Conservation (phyloP, 2,888 invertebrate species). For the Flexamia atlantica region DNA sequence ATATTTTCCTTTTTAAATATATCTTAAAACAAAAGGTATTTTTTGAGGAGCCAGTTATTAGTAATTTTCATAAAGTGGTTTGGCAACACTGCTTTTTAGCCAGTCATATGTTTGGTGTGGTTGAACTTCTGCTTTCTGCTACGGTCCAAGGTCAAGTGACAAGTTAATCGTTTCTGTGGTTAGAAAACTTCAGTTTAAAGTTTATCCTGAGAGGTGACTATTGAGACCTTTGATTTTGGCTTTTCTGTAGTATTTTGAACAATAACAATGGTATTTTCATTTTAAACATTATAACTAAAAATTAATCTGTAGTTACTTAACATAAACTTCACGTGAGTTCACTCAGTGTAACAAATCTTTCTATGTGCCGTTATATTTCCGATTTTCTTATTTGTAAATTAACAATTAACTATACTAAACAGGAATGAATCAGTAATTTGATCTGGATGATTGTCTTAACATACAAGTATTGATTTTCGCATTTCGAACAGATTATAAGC, state of each 20-base stretch:
- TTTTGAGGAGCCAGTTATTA: no score
- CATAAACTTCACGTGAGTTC: neutral
- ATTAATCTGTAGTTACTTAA: neutral
- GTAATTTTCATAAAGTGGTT: no score
- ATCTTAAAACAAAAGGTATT: no score
- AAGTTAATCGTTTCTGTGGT: neutral
- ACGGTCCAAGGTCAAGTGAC: conserved; percentile 21
- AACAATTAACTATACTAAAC: no score
- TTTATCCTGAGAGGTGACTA: conserved; percentile 47
- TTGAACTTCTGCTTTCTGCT: conserved; percentile 21
- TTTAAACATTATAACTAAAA: neutral
- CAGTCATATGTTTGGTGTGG: neutral
- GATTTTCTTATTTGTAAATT: neutral
- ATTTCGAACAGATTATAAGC: no score
- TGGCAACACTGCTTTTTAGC: neutral
- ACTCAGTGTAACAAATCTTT: neutral
- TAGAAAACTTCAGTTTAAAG: conserved; percentile 27
- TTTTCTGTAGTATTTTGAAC: conserved; percentile 10
- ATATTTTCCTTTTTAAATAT: no score
- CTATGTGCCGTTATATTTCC: neutral
- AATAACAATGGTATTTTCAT: conserved; percentile 30
- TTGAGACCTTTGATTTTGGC: conserved; percentile 22
- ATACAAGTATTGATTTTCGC: no score
- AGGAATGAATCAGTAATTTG: no score
- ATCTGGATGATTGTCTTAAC: no score